Evolutionary conservation across 2,113 vertebrate species (phyloP).

Genomic region (Bambusicola thoracicus): DNA sequence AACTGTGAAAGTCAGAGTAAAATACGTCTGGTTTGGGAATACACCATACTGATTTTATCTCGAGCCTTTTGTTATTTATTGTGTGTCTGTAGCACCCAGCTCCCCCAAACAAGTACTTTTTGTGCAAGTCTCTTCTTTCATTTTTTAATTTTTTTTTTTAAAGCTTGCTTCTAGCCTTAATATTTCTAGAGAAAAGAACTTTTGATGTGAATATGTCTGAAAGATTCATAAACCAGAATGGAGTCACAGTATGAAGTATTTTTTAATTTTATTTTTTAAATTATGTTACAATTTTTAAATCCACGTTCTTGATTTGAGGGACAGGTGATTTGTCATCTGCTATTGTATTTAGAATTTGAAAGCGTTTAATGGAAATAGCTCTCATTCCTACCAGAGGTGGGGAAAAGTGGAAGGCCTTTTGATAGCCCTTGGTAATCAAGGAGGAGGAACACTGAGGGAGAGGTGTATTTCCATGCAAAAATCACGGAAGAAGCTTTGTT

Average conservation of each 20-base stretch:
- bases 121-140: not conserved
- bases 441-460: not conserved
- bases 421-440: not conserved
- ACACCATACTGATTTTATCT: not conserved
- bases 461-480: not conserved
- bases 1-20: conserved; percentile 6
- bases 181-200: not conserved
- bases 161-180: not conserved
- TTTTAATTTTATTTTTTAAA: not conserved
- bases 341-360: not conserved
- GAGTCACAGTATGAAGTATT: not conserved
- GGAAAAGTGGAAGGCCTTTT: not conserved
- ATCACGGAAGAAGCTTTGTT: not conserved
- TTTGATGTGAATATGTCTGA: not conserved
- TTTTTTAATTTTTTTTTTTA: not conserved
- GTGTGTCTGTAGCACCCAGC: not conserved
- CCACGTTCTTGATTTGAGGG: not conserved
- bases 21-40: not conserved
- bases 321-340: not conserved
- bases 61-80: not conserved
- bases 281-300: not conserved
- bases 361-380: not conserved
- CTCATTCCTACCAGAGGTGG: not conserved
- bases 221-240: not conserved
- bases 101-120: not conserved